Conservation (phyloP, 2,888 invertebrate genomes). For the Sarcophaga caerulescens region DNA sequence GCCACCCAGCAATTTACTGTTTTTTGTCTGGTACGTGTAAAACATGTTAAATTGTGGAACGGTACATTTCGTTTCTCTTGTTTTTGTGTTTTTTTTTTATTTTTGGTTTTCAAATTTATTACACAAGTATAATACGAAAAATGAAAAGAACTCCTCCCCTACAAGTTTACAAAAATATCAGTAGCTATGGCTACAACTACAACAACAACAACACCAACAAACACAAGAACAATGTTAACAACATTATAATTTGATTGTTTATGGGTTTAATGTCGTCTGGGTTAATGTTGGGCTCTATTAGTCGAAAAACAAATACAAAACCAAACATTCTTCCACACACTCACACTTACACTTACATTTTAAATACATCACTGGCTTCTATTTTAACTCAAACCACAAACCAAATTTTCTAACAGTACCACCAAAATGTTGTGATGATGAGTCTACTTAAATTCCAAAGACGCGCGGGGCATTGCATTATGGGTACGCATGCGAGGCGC, state of each 20-base stretch:
- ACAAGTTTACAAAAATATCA: too few species aligned
- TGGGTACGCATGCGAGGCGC: too few species aligned
- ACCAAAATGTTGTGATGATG: too few species aligned
- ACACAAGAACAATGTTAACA: neutral
- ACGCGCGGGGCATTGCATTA: too few species aligned
- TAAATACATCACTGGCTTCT: too few species aligned
- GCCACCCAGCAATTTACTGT: neutral
- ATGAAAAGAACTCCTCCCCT: slow-evolving; percentile 4
- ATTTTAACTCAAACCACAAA: too few species aligned
- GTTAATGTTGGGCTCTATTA: slow-evolving; percentile 38
- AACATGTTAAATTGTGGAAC: slow-evolving; percentile 49
- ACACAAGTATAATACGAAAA: slow-evolving; percentile 9
- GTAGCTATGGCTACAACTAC: slow-evolving; percentile 3
- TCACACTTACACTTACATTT: neutral
- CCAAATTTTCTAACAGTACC: too few species aligned
- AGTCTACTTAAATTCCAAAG: too few species aligned
- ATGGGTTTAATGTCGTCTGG: slow-evolving; percentile 59
- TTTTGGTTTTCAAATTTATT: slow-evolving; percentile 57
- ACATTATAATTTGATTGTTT: slow-evolving; percentile 50
- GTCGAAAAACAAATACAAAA: neutral
- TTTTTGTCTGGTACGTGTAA: slow-evolving; percentile 31
- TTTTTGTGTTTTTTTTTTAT: slow-evolving; percentile 23
- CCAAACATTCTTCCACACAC: slow-evolving; percentile 1
- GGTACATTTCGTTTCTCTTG: neutral
- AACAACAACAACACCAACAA: slow-evolving; percentile 19